A percentile compares a stretch with the other conserved stretches of the same genome.
These are phyloP conservation scores for Dermochelys coriacea DNA, from an alignment of 2,797 vertebrate species.

Conservation along the genomic window DNA sequence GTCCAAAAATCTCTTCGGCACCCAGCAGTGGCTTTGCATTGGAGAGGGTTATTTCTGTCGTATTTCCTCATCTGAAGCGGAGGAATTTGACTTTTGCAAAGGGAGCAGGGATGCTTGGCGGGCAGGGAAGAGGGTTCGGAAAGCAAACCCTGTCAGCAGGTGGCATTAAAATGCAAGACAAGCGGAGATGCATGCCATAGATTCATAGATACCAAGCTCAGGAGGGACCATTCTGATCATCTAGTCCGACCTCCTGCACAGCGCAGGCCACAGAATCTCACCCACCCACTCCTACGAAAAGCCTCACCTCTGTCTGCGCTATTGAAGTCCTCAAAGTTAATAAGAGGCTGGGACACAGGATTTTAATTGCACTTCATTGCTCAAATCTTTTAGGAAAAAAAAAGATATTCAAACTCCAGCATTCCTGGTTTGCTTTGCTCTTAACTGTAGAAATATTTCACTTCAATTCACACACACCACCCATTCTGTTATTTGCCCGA, in stretches of 20 bases:
- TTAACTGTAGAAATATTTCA: background rate
- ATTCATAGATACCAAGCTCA: too few species aligned
- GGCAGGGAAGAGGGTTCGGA: constrained; percentile 23
- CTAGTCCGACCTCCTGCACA: too few species aligned
- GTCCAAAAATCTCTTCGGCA: too few species aligned
- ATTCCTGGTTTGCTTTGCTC: background rate
- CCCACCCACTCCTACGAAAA: too few species aligned
- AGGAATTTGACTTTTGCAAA: background rate
- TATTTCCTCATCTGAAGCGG: constrained; percentile 55
- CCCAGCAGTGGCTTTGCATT: too few species aligned
- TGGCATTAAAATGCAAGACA: constrained; percentile 42
- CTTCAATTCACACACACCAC: background rate
- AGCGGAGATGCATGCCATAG: constrained; percentile 22
- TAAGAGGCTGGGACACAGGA: background rate
- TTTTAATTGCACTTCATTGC: background rate
- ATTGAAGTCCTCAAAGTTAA: too few species aligned
- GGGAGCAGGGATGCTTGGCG: constrained; percentile 37
- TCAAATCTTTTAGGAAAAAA: background rate
- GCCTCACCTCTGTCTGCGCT: too few species aligned
- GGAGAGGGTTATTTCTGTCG: background rate
- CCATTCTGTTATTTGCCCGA: background rate
- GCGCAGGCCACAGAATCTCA: too few species aligned
- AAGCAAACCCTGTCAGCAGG: constrained; percentile 24
- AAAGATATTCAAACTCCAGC: background rate
- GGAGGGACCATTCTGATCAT: too few species aligned